These are phyloP conservation scores for Melipona bicolor DNA, from an alignment of 2,888 invertebrate genomes.

Conservation along the genomic window DNA sequence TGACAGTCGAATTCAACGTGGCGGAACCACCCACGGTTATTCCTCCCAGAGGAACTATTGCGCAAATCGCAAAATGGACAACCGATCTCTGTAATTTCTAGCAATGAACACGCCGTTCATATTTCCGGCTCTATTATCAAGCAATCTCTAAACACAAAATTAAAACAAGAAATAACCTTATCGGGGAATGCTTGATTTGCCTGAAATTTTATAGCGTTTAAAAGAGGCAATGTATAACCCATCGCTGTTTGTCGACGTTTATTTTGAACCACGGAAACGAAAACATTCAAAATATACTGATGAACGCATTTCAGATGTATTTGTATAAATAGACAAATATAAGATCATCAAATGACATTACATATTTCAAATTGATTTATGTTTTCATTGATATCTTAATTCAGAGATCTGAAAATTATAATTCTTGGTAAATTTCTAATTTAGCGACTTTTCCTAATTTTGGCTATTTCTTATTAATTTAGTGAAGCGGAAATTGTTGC, in stretches of 20 bases:
- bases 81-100: conserved; percentile 32
- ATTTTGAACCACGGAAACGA: neutral
- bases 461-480: too few species aligned
- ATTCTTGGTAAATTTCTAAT: neutral
- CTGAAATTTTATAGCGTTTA: neutral
- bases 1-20: conserved; percentile 33
- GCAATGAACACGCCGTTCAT: neutral
- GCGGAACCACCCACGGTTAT: conserved; percentile 19
- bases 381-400: neutral
- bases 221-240: too few species aligned
- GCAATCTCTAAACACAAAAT: neutral
- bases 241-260: neutral
- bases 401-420: neutral
- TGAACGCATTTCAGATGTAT: neutral
- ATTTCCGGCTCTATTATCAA: conserved; percentile 1
- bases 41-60: conserved; percentile 22
- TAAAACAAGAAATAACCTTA: neutral
- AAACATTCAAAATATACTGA: neutral
- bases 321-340: neutral
- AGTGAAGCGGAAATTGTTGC: too few species aligned
- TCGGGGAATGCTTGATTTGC: neutral
- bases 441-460: too few species aligned
- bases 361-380: conserved; percentile 1
- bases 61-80: conserved; percentile 26
- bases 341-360: neutral